These are phyloP conservation scores for Pelvicachromis taeniatus DNA, from an alignment of 2,113 vertebrate genomes.

Conservation along the genomic window DNA sequence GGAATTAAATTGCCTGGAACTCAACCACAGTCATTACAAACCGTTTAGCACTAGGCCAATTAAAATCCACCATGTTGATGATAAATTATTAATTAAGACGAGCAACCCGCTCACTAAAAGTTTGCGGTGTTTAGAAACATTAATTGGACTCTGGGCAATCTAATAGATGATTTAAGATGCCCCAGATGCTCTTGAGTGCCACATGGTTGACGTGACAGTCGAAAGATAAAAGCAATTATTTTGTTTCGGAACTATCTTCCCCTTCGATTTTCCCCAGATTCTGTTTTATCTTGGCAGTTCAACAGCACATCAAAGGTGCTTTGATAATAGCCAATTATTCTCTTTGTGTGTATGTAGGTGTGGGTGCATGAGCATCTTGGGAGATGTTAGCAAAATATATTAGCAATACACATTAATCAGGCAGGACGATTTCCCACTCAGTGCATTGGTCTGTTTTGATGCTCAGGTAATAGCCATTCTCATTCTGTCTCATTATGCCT, in stretches of 20 bases:
- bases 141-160: slow-evolving; percentile 33
- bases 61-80: slow-evolving; percentile 22
- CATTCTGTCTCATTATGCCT: slow-evolving; percentile 44
- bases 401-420: slow-evolving; percentile 34
- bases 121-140: background rate
- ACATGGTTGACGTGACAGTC: background rate
- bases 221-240: slow-evolving; percentile 38
- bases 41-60: slow-evolving; percentile 22
- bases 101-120: slow-evolving; percentile 8
- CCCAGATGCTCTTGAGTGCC: slow-evolving; percentile 17
- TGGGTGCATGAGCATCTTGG: background rate
- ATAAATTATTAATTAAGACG: slow-evolving; percentile 31
- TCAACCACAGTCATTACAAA: slow-evolving; percentile 31
- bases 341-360: background rate
- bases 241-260: slow-evolving; percentile 16
- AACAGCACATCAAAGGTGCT: slow-evolving; percentile 31
- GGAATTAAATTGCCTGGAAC: slow-evolving; percentile 10
- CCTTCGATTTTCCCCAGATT: slow-evolving; percentile 34
- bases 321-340: slow-evolving; percentile 47
- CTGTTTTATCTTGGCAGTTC: slow-evolving; percentile 37
- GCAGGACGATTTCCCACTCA: slow-evolving; percentile 24
- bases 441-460: slow-evolving; percentile 23
- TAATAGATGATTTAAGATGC: slow-evolving; percentile 30
- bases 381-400: slow-evolving; percentile 45
- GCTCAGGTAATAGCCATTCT: slow-evolving; percentile 25